Conservation (phyloP, 2,797 vertebrate species). For the Carcharodon carcharias region DNA sequence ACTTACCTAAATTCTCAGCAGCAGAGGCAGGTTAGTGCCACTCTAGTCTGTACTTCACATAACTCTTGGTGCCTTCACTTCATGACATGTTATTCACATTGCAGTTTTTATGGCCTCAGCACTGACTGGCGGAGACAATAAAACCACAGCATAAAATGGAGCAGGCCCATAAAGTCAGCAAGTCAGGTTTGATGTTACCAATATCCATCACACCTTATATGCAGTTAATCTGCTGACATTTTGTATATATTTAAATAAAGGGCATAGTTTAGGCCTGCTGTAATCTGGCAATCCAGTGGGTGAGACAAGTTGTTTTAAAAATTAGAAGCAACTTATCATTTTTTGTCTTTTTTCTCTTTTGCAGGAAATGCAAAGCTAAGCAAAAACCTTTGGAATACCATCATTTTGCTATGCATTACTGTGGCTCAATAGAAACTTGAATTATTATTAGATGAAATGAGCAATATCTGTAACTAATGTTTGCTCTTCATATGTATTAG, state of each 20-base stretch:
- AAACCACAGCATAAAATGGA: neutral
- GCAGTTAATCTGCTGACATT: neutral
- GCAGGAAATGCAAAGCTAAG: constrained; percentile 9
- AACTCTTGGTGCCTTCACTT: neutral
- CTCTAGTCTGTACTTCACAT: no score
- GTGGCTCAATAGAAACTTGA: neutral
- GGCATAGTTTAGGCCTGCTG: neutral
- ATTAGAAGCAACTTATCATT: neutral
- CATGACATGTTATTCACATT: neutral
- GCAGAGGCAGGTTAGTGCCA: neutral
- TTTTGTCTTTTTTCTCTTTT: neutral
- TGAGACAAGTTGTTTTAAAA: neutral
- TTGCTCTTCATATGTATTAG: neutral
- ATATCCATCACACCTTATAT: neutral
- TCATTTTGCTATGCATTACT: neutral
- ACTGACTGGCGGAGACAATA: neutral
- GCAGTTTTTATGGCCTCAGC: neutral
- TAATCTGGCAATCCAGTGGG: neutral
- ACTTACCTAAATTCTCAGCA: neutral
- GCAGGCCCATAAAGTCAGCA: neutral
- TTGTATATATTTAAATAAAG: neutral
- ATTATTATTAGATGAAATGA: neutral
- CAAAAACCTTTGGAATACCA: neutral
- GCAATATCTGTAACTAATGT: neutral
- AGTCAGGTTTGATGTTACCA: neutral